These are phyloP conservation scores for Corythoichthys intestinalis DNA, from an alignment of 2,113 vertebrate species.

Conservation along the genomic window DNA sequence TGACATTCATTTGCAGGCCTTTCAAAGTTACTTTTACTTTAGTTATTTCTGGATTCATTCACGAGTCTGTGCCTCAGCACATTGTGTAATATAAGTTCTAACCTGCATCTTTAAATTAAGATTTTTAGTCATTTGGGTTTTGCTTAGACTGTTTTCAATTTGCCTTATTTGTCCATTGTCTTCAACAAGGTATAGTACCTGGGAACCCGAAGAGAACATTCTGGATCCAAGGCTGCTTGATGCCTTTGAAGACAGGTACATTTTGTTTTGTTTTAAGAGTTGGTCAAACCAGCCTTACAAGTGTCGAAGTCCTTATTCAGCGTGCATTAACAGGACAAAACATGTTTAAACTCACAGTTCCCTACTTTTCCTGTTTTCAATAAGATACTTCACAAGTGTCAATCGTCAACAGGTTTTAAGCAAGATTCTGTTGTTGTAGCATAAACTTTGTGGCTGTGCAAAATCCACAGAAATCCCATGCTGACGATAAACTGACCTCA, in stretches of 20 bases:
- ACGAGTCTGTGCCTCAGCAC: slow-evolving; percentile 18
- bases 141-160: no score
- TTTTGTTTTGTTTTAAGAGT: not conserved
- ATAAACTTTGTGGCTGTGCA: not conserved
- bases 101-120: not conserved
- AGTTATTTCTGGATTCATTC: slow-evolving; percentile 26
- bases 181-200: slow-evolving; percentile 70
- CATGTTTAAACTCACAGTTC: not conserved
- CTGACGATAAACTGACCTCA: not conserved
- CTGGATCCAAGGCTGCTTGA: slow-evolving; percentile 71
- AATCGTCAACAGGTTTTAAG: not conserved
- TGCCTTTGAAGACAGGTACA: slow-evolving; percentile 71
- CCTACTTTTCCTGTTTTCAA: slow-evolving; percentile 5
- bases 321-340: not conserved
- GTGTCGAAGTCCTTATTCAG: not conserved
- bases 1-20: not conserved
- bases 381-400: not conserved
- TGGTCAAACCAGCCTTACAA: not conserved
- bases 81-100: slow-evolving; percentile 5
- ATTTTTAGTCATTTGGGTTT: no score
- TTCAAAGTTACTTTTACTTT: slow-evolving; percentile 45
- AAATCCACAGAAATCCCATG: slow-evolving; percentile 1
- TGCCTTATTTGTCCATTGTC: slow-evolving; percentile 14
- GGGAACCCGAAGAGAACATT: slow-evolving; percentile 75
- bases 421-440: not conserved